A percentile compares a stretch with the other conserved stretches of the same genome.
Conservation (phyloP, 2,888 invertebrate species). For the Latheticus oryzae region DNA sequence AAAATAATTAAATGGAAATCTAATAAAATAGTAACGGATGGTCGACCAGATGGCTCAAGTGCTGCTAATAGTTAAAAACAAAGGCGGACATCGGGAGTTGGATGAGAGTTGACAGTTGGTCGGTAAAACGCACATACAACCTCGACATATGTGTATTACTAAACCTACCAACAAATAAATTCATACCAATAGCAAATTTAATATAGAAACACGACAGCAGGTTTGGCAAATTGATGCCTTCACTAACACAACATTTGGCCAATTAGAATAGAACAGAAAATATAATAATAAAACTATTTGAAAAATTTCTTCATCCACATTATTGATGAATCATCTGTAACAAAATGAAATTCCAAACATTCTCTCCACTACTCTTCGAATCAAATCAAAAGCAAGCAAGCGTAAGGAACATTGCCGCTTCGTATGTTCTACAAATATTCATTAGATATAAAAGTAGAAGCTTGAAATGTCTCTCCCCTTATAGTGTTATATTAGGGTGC, state of each 20-base stretch:
- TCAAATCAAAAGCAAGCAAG: constrained; percentile 62
- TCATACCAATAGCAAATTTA: constrained; percentile 58
- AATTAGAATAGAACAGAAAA: no score
- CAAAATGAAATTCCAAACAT: constrained; percentile 42
- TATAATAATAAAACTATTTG: no score
- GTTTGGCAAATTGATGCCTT: constrained; percentile 39
- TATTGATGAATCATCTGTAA: constrained; percentile 25
- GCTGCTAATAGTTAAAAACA: constrained; percentile 58
- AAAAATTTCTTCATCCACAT: no score
- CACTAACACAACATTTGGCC: constrained; percentile 2
- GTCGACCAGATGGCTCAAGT: constrained; percentile 55
- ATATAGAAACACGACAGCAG: constrained; percentile 57
- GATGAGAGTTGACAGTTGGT: constrained; percentile 59
- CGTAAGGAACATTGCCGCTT: constrained; percentile 61
- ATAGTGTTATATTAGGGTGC: constrained; percentile 41
- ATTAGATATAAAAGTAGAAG: no score
- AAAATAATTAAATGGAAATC: constrained; percentile 43
- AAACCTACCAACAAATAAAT: constrained; percentile 57
- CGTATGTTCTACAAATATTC: constrained; percentile 62
- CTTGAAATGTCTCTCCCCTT: no score
- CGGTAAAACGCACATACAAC: constrained; percentile 58
- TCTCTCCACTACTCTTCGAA: no score
- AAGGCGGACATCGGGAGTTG: constrained; percentile 49
- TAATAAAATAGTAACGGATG: constrained; percentile 51
- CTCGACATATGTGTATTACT: constrained; percentile 59